These are phyloP conservation scores for Hirtodrosophila trivittata DNA, from an alignment of 2,888 invertebrate species.

Conservation along the genomic window DNA sequence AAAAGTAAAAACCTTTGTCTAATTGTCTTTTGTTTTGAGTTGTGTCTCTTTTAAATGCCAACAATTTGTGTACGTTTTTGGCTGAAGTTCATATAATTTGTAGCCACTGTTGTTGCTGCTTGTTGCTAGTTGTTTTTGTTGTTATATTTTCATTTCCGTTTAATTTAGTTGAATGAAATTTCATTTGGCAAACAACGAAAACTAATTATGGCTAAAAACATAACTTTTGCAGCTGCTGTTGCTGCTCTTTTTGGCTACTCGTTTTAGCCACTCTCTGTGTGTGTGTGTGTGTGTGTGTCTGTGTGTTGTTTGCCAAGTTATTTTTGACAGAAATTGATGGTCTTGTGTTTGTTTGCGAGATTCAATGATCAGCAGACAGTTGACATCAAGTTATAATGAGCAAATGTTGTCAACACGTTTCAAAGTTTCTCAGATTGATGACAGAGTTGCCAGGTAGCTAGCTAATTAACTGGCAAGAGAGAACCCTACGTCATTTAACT, in stretches of 20 bases:
- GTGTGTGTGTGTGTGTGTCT: neutral
- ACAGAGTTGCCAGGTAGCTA: conserved; percentile 30
- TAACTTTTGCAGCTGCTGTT: conserved; percentile 17
- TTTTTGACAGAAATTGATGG: conserved; percentile 30
- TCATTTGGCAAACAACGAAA: conserved; percentile 26
- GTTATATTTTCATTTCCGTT: conserved; percentile 35
- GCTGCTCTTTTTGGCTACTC: neutral
- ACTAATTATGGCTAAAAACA: conserved; percentile 36
- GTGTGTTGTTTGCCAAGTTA: conserved; percentile 2
- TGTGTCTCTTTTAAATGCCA: neutral
- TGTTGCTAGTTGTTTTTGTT: conserved; percentile 5
- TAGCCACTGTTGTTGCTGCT: neutral
- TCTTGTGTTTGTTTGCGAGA: conserved; percentile 5
- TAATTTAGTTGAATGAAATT: conserved; percentile 25
- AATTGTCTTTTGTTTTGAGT: conserved; percentile 19
- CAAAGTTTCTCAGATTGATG: conserved; percentile 26
- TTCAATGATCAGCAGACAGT: conserved; percentile 23
- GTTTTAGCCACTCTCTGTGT: neutral
- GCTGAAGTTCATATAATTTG: neutral
- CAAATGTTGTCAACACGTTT: conserved; percentile 33
- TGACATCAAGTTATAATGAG: conserved; percentile 45
- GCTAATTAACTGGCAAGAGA: conserved; percentile 15
- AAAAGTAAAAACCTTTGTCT: conserved; percentile 12
- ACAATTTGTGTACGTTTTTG: neutral
- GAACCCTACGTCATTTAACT: conserved; percentile 1